Percentiles rank a stretch among this genome's conserved stretches.
These are phyloP conservation scores for Myotis brandtii DNA, from an alignment of 2,113 vertebrate genomes.

Conservation along the genomic window DNA sequence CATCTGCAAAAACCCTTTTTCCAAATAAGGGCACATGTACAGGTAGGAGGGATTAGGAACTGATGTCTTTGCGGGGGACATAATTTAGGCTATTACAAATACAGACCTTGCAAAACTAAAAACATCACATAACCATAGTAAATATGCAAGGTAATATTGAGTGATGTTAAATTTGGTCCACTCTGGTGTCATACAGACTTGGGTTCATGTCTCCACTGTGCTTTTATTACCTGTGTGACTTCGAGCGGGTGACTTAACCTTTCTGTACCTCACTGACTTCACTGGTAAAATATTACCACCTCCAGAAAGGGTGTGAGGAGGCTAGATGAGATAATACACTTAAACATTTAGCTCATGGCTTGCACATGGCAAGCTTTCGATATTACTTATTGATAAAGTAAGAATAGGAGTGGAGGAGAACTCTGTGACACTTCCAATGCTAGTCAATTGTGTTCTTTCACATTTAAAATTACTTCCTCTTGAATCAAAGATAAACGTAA, in stretches of 20 bases:
- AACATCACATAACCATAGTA: not conserved
- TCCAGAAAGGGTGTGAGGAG: not conserved
- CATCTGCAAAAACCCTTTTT: not conserved
- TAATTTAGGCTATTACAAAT: not conserved
- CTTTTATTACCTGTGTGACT: not conserved
- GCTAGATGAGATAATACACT: not conserved
- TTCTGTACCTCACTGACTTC: not conserved
- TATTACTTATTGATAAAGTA: not conserved
- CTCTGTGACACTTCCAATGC: not conserved
- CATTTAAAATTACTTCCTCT: slow-evolving; percentile 28
- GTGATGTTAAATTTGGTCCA: not conserved
- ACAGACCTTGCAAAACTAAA: not conserved
- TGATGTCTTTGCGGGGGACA: not conserved
- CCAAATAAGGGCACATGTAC: not conserved
- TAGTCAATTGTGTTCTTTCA: not conserved
- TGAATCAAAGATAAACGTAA: not conserved
- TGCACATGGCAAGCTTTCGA: not conserved
- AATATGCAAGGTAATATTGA: not conserved
- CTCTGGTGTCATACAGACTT: not conserved
- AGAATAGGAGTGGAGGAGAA: not conserved
- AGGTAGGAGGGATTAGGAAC: not conserved
- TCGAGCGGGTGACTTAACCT: not conserved
- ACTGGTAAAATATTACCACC: not conserved
- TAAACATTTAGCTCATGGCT: not conserved
- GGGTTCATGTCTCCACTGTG: not conserved